These are phyloP conservation scores for Bombus waltoni DNA, from an alignment of 1,140 invertebrate species.

Conservation along the genomic window DNA sequence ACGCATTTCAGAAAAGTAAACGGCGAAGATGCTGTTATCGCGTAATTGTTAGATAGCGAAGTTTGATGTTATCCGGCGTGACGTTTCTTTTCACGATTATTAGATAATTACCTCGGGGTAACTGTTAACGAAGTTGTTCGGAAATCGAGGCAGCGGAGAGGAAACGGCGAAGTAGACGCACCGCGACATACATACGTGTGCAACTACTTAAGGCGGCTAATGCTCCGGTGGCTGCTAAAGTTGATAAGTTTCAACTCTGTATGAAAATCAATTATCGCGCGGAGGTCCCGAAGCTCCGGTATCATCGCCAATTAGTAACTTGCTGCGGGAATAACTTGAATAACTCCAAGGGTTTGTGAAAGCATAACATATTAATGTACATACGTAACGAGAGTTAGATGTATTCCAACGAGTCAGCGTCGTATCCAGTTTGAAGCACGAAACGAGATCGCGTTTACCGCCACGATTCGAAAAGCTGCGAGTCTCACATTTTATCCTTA, in stretches of 20 bases:
- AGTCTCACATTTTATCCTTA: not conserved
- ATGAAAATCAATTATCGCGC: slow-evolving; percentile 50
- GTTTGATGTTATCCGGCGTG: not conserved
- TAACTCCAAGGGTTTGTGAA: slow-evolving; percentile 3
- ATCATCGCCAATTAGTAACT: slow-evolving; percentile 37
- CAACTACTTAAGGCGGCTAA: slow-evolving; percentile 31
- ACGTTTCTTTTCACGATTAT: not conserved
- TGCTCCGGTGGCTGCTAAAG: slow-evolving; percentile 21
- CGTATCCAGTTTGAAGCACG: not conserved
- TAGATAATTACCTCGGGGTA: not conserved
- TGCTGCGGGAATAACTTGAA: slow-evolving; percentile 27
- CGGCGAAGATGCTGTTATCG: not conserved
- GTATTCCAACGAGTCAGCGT: not conserved
- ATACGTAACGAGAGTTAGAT: not conserved
- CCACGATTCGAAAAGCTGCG: not conserved
- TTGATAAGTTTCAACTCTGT: slow-evolving; percentile 43
- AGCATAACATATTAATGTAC: slow-evolving; percentile 38
- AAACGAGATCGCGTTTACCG: not conserved
- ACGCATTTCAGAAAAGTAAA: not conserved
- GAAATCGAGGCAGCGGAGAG: not conserved
- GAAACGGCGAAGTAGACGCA: not conserved
- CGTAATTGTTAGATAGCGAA: not conserved
- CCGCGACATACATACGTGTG: not conserved
- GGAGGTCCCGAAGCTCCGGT: not conserved
- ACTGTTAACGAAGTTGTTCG: not conserved